Percentiles rank a stretch among this genome's conserved stretches.
Conservation (phyloP, 2,797 vertebrate genomes). For the Pristis pectinata region DNA sequence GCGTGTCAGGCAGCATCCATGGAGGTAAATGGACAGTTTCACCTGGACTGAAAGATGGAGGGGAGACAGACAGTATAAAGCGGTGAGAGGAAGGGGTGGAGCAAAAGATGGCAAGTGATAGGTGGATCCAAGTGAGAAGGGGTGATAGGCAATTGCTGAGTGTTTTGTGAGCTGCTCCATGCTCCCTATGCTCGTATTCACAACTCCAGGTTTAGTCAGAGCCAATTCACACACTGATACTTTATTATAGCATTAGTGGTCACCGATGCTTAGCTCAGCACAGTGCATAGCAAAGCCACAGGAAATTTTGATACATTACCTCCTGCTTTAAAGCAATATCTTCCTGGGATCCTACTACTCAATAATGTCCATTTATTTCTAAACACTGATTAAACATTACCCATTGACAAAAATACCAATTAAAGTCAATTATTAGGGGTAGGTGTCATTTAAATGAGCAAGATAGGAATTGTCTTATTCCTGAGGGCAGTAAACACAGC, state of each 20-base stretch:
- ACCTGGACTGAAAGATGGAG: too few relatives aligned
- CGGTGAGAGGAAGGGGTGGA: too few relatives aligned
- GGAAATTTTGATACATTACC: slow-evolving; percentile 19
- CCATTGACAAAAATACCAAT: slow-evolving; percentile 20
- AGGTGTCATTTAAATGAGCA: slow-evolving; percentile 12
- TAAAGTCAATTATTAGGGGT: slow-evolving; percentile 34
- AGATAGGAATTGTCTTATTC: slow-evolving; percentile 33
- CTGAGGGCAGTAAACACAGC: slow-evolving; percentile 21
- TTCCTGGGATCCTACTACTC: neutral
- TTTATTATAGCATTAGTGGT: neutral
- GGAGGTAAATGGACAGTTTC: too few relatives aligned
- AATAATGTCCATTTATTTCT: slow-evolving; percentile 21
- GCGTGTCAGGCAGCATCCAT: too few relatives aligned
- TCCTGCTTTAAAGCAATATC: neutral
- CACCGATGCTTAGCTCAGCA: neutral
- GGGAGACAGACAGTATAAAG: too few relatives aligned
- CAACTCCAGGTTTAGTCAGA: neutral
- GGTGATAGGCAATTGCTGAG: neutral
- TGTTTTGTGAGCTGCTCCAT: neutral
- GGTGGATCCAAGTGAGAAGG: too few relatives aligned
- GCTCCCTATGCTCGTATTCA: neutral
- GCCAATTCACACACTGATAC: neutral
- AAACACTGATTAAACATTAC: neutral
- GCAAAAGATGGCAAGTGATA: too few relatives aligned
- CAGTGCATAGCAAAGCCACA: neutral